phyloP scores from a whole-genome alignment of 2,797 vertebrate species.

The Sylvia borin region DNA sequence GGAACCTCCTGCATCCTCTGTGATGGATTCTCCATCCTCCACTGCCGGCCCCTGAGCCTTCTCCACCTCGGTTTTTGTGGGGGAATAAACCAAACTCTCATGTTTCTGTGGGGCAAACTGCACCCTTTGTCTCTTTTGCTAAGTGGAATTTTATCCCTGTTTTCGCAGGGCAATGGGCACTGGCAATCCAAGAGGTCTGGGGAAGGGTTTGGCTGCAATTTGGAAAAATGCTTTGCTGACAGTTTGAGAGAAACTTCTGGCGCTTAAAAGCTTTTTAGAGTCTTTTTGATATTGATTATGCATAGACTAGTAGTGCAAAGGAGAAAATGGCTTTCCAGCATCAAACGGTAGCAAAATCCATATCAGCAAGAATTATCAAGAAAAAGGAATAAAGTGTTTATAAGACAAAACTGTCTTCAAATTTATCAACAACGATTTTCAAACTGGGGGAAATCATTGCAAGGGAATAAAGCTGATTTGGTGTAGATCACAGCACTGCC shows the following conservation, averaged over 20 bases:
- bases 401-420: background rate
- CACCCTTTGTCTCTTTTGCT: background rate
- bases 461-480: background rate
- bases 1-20: background rate
- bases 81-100: background rate
- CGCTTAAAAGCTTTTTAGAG: background rate
- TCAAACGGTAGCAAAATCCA: background rate
- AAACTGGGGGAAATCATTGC: background rate
- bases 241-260: background rate
- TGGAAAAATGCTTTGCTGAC: background rate
- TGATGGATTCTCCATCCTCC: background rate
- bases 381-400: background rate
- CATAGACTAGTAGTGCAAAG: background rate
- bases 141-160: background rate
- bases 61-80: background rate
- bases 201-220: background rate
- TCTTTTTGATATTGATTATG: background rate
- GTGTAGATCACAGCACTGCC: background rate
- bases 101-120: background rate
- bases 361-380: background rate
- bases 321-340: background rate
- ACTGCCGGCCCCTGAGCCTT: background rate
- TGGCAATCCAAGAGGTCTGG: background rate
- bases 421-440: background rate
- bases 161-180: fast-evolving